Evolutionary conservation across 2,113 vertebrate genomes (phyloP).

Genomic region (Myrmophylax atrothorax): DNA sequence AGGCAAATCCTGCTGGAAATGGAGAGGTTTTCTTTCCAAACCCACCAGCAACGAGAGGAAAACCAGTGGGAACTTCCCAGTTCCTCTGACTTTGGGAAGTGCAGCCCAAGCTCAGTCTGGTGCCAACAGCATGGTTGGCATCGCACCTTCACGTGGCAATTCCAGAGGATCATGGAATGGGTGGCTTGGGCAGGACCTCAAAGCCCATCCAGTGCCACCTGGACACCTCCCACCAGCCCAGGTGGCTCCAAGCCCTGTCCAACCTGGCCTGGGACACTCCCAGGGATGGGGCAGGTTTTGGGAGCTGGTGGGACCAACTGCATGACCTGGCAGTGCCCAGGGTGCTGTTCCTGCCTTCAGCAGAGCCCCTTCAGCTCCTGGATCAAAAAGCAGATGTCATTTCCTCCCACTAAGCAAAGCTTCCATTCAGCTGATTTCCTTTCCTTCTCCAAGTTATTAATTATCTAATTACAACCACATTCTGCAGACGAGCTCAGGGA

Average conservation of each 20-base stretch:
- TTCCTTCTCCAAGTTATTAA: conserved; percentile 60
- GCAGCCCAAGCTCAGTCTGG: not conserved
- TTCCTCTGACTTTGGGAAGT: not conserved
- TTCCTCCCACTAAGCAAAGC: conserved; percentile 74
- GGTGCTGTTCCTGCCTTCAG: not conserved
- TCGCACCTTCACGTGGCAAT: not conserved
- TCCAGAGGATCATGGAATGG: not conserved
- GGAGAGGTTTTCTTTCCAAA: not conserved
- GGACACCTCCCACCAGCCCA: not conserved
- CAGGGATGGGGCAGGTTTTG: not conserved
- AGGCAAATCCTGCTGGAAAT: not conserved
- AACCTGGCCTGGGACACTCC: fast-evolving
- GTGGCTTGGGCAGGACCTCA: too few relatives aligned
- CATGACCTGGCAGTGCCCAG: not conserved
- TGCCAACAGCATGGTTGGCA: too few relatives aligned
- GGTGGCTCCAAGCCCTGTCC: not conserved
- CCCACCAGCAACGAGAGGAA: not conserved
- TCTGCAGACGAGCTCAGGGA: conserved; percentile 22
- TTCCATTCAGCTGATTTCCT: conserved; percentile 66
- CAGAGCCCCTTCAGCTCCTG: conserved; percentile 55
- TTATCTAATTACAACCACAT: conserved; percentile 78
- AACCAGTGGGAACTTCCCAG: not conserved
- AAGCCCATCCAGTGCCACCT: not conserved
- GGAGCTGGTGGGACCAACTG: not conserved
- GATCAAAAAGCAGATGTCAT: conserved; percentile 66